Percentiles rank a stretch among this genome's conserved stretches.
Evolutionary conservation across 2,797 vertebrate species (phyloP).

Genomic region (Podarcis siculus): DNA sequence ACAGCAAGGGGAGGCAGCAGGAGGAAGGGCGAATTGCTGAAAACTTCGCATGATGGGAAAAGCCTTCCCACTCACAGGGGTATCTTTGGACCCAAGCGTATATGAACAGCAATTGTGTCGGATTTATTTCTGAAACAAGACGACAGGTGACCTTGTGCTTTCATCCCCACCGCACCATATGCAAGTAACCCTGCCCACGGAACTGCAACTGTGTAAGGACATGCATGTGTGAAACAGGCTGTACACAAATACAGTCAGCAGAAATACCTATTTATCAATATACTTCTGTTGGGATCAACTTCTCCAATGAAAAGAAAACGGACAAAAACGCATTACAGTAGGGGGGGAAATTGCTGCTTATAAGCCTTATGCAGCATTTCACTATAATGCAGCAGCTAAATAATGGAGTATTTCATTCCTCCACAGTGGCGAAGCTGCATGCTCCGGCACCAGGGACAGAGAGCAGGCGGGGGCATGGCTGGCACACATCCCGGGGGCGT

Average conservation of each 20-base stretch:
- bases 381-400: not conserved
- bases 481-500: too few relatives aligned
- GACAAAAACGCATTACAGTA: slow-evolving; percentile 55
- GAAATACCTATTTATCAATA: not conserved
- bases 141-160: not conserved
- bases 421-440: too few relatives aligned
- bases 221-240: not conserved
- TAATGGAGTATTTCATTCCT: slow-evolving; percentile 29
- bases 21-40: not conserved
- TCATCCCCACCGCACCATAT: too few relatives aligned
- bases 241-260: not conserved
- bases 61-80: not conserved
- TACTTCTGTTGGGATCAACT: not conserved
- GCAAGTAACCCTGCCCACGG: not conserved
- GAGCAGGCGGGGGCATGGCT: too few relatives aligned
- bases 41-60: not conserved
- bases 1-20: not conserved
- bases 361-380: slow-evolving; percentile 15
- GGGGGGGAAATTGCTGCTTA: not conserved
- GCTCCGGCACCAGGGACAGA: too few relatives aligned
- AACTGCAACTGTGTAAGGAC: not conserved
- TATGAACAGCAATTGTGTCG: not conserved
- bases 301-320: slow-evolving; percentile 54
- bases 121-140: not conserved
- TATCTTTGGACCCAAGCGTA: not conserved